Conservation (phyloP, 2,113 vertebrate species). For the Macrotis lagotis region DNA sequence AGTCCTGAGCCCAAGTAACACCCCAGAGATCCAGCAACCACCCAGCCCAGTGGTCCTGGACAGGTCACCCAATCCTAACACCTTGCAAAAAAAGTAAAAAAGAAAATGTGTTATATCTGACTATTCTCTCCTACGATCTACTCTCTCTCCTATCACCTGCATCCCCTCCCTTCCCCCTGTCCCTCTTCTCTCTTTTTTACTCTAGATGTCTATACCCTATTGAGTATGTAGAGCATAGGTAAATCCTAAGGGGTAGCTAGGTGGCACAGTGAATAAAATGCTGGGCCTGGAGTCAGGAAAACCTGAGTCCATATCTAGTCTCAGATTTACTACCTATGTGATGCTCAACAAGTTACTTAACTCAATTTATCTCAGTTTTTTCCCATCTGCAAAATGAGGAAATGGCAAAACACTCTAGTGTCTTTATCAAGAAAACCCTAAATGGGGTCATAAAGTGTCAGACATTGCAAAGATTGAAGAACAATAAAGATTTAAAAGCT, state of each 20-base stretch:
- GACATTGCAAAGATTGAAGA: not conserved
- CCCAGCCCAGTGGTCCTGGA: too few species aligned
- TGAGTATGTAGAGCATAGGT: too few species aligned
- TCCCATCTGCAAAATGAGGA: not conserved
- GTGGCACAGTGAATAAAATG: not conserved
- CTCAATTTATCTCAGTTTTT: not conserved
- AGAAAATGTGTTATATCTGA: too few species aligned
- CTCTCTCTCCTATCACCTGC: too few species aligned
- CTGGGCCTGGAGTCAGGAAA: not conserved
- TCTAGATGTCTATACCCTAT: too few species aligned
- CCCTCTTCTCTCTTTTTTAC: too few species aligned
- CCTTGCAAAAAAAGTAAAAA: too few species aligned
- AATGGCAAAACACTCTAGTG: not conserved
- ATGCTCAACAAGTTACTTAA: not conserved
- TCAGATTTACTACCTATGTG: not conserved
- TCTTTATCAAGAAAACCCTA: not conserved
- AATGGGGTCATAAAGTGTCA: not conserved
- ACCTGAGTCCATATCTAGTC: not conserved
- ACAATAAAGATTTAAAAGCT: not conserved
- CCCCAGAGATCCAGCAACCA: too few species aligned
- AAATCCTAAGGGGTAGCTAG: not conserved
- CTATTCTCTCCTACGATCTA: too few species aligned
- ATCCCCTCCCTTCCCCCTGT: too few species aligned
- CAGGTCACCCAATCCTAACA: too few species aligned
- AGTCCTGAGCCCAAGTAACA: too few species aligned